Percentiles rank a stretch among this genome's conserved stretches.
phyloP scores from a whole-genome alignment of 2,888 invertebrate species.

The Drosophila recens region DNA sequence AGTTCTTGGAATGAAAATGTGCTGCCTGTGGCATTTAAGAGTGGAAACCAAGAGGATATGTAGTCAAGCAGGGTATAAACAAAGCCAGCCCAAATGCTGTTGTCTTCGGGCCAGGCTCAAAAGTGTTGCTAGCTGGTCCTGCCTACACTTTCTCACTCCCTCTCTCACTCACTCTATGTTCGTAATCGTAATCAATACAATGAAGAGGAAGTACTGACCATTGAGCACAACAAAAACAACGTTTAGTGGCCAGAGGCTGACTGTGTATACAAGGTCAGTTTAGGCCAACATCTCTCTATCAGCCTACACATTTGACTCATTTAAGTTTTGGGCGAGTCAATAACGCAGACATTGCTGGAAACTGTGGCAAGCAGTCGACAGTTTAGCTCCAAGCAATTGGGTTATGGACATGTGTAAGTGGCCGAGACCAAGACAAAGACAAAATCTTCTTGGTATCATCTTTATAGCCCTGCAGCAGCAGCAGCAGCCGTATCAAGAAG shows the following conservation, averaged over 20 bases:
- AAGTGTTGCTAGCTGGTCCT: constrained; percentile 2
- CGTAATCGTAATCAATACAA: constrained; percentile 17
- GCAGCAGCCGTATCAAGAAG: constrained; percentile 4
- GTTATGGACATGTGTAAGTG: constrained; percentile 15
- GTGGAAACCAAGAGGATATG: constrained; percentile 16
- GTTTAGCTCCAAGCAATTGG: constrained; percentile 13
- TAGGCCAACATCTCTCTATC: not conserved
- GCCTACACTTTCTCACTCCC: not conserved
- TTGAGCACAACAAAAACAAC: constrained; percentile 6
- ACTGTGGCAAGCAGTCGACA: constrained; percentile 2
- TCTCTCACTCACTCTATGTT: not conserved
- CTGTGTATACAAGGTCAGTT: not conserved
- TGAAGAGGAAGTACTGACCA: constrained; percentile 7
- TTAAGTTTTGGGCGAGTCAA: constrained; percentile 10
- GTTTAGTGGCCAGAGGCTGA: constrained; percentile 23
- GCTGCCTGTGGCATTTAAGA: constrained; percentile 30
- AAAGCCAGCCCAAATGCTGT: constrained; percentile 69
- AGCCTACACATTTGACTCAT: constrained; percentile 10
- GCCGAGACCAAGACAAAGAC: constrained; percentile 8
- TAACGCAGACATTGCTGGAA: constrained; percentile 6
- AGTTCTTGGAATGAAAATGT: constrained; percentile 6
- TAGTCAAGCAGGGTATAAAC: constrained; percentile 33
- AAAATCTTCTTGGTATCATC: not conserved
- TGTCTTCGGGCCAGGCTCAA: constrained; percentile 18
- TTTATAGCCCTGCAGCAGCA: constrained; percentile 8